These are phyloP conservation scores for Corythornis madagascariensis DNA, from an alignment of 2,113 vertebrate genomes.

Conservation along the genomic window DNA sequence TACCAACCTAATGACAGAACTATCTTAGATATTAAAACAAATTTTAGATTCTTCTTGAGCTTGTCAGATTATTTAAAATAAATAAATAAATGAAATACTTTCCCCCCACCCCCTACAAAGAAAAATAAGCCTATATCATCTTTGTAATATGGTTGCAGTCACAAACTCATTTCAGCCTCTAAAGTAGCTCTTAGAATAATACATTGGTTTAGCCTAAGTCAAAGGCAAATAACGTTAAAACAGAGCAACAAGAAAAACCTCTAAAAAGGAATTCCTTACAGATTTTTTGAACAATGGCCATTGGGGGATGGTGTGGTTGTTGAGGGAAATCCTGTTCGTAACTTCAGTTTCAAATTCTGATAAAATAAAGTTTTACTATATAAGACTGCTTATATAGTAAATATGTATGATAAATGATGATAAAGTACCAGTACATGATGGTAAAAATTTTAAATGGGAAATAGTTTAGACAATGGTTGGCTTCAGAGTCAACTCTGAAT, in stretches of 20 bases:
- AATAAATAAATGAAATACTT: background rate
- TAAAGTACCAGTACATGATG: background rate
- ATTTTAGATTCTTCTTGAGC: background rate
- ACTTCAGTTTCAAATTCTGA: background rate
- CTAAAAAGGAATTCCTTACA: background rate
- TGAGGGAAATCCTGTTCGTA: background rate
- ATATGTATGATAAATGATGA: background rate
- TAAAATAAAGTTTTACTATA: background rate
- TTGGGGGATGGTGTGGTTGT: background rate
- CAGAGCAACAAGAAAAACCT: background rate
- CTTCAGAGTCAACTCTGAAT: background rate
- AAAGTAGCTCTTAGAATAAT: background rate
- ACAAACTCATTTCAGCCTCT: background rate
- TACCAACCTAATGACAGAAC: background rate
- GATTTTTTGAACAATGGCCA: background rate
- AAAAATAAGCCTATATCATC: background rate
- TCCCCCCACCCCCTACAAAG: accelerated
- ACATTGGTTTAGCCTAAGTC: background rate
- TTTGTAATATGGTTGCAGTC: background rate
- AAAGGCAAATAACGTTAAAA: background rate
- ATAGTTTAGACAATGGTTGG: background rate
- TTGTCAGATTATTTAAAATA: background rate
- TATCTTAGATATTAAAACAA: background rate
- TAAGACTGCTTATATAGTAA: background rate
- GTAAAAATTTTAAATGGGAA: background rate